Conservation (phyloP, 2,888 invertebrate species). For the Pelosia muscerda region DNA sequence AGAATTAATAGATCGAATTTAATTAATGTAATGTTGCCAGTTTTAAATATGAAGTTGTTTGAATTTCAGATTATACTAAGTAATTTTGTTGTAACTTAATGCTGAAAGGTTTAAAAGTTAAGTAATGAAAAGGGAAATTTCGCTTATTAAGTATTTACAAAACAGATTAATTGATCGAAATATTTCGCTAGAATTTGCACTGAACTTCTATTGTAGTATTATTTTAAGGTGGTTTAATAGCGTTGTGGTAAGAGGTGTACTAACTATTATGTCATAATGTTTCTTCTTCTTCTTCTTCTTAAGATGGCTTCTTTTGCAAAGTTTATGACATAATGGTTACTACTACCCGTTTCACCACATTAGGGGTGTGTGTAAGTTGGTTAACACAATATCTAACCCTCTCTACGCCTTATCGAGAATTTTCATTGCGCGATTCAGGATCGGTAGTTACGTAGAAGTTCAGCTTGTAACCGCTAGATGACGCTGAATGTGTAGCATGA, state of each 20-base stretch:
- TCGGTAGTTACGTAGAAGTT: neutral
- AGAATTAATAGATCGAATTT: conserved; percentile 45
- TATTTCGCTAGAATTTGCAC: neutral
- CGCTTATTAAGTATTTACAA: conserved; percentile 7
- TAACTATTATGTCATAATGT: no score
- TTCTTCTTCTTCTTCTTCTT: no score
- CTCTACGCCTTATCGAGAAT: no score
- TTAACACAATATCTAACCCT: no score
- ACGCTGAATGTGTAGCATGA: no score
- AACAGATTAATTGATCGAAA: conserved; percentile 3
- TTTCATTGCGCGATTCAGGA: neutral
- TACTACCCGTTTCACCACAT: no score
- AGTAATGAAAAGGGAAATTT: conserved; percentile 7
- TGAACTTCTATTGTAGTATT: neutral
- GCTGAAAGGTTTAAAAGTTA: neutral
- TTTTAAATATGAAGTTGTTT: conserved; percentile 22
- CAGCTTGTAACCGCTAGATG: no score
- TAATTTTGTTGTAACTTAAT: conserved; percentile 14
- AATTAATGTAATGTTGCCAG: conserved; percentile 41
- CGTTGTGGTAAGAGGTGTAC: no score
- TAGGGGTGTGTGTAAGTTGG: no score
- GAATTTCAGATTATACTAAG: conserved; percentile 12
- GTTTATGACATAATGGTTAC: no score
- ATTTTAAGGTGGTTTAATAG: neutral
- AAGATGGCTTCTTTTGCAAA: no score